Base-by-base conservation (phyloP, 2,888 invertebrate genomes). In the Orthonevra nobilis region DNA sequence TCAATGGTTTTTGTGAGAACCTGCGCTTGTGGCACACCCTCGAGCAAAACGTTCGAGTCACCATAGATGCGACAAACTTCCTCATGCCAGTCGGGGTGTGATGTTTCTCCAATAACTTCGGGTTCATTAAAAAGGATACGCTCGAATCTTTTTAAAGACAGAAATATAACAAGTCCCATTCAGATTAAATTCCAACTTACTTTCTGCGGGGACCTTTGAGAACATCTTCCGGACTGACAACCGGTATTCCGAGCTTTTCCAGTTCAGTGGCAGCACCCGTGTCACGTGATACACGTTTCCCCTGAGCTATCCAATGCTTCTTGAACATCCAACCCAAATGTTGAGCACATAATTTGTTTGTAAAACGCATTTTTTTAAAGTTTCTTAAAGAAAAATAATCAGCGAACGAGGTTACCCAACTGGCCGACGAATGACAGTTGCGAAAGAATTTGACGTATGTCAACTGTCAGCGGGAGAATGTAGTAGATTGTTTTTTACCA, bases 11-110 rank as follows among this genome's bases (percentile, higher is more conserved):
- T 97, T 2, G 95, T 95, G 3, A 97, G 88, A n/a, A 93, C 89
- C 89, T 94, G 93, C 0, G 95, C 95, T 89, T 97, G 97, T 1
- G 91, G 86, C 54, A 94, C 84, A 7, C 96, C 97, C 88, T 93
- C 92, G 17, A 95, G 84, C 2, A 95, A 88, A 5, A 94, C 92
- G 87, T 92, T 92, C 28, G 90, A 87, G 82, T 93, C 91, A 61
- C 89, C 90, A 70, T 92, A 91, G 1, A 90, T 89, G 73, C 92
- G 90, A 83, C 94, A 92, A 3, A 91, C 90, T 74, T 87, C 89
- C 12, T 91, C 88, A 17, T 63, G 92, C 90, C 92, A 94, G 60
- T 93, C 90, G 1, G 93, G 93, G 86, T 94, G 92, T 15, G 90
- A 91, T 73, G 91, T 83, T 84, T 93, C 91, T 9, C 90, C 84